Evolutionary conservation across 2,888 invertebrate genomes (phyloP).

Genomic region (Dorcus hopei): DNA sequence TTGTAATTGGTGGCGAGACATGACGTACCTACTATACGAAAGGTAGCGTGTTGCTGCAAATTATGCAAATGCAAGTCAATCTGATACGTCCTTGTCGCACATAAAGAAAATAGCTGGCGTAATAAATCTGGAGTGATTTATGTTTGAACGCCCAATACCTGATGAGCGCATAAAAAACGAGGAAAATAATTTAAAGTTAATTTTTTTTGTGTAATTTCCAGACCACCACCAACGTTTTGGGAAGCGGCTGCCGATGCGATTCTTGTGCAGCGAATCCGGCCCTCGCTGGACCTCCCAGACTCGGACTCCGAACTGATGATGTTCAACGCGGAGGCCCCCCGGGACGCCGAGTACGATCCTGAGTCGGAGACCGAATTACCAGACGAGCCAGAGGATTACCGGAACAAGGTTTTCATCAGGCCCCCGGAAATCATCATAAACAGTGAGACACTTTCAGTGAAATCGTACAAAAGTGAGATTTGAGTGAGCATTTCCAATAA

Average conservation of each 20-base stretch:
- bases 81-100: no score
- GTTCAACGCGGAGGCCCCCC: conserved; percentile 1
- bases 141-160: no score
- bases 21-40: no score
- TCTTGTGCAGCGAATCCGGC: conserved; percentile 54
- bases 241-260: conserved; percentile 62
- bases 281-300: conserved; percentile 53
- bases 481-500: not conserved
- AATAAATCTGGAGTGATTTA: no score
- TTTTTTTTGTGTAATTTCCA: conserved; percentile 25
- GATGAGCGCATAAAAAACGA: no score
- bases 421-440: conserved; percentile 17
- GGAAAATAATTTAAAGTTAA: not conserved
- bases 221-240: conserved; percentile 58
- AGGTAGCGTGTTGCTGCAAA: no score
- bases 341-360: not conserved
- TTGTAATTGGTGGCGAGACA: no score
- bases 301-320: conserved; percentile 4
- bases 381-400: not conserved
- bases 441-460: conserved; percentile 17
- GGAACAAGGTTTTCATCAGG: conserved; percentile 7
- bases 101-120: no score
- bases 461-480: conserved; percentile 17
- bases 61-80: no score
- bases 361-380: not conserved